A percentile compares a stretch with the other conserved stretches of the same genome.
phyloP scores from a whole-genome alignment of 2,797 vertebrate genomes.

The Hybognathus amarus region DNA sequence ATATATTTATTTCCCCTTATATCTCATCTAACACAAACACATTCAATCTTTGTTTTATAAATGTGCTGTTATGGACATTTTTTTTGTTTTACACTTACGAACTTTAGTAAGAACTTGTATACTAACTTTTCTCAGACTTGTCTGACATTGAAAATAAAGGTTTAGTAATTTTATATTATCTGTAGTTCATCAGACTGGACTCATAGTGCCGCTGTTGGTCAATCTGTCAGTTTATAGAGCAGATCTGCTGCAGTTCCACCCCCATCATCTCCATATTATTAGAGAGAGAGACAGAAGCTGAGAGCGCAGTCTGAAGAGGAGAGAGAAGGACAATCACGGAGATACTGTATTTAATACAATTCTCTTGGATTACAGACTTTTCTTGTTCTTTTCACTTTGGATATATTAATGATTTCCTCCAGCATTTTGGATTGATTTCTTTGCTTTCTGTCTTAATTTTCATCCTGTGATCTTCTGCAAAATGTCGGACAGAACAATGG shows the following conservation, averaged over 20 bases:
- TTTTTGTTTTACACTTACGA: neutral
- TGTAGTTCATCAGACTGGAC: conserved; percentile 25
- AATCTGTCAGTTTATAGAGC: neutral
- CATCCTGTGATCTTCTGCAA: conserved; percentile 6
- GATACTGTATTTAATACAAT: neutral
- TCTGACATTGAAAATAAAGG: neutral
- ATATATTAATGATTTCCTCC: neutral
- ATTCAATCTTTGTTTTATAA: neutral
- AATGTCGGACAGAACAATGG: conserved; percentile 73
- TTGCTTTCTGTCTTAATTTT: neutral
- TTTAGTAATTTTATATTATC: neutral
- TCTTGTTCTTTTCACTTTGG: neutral
- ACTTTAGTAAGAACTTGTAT: neutral
- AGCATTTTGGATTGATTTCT: neutral
- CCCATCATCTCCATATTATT: conserved; percentile 20
- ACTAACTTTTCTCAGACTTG: neutral
- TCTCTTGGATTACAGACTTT: neutral
- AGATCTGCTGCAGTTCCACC: conserved; percentile 34
- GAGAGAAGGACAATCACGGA: neutral
- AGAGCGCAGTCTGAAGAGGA: neutral
- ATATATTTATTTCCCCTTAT: neutral
- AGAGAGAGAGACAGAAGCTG: conserved; percentile 26
- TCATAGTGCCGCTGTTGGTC: conserved; percentile 63
- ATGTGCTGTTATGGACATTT: too few relatives aligned
- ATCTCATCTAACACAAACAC: neutral